Percentiles rank a stretch among this genome's conserved stretches.
Conservation (phyloP, 2,888 invertebrate species). For the Timema podura region DNA sequence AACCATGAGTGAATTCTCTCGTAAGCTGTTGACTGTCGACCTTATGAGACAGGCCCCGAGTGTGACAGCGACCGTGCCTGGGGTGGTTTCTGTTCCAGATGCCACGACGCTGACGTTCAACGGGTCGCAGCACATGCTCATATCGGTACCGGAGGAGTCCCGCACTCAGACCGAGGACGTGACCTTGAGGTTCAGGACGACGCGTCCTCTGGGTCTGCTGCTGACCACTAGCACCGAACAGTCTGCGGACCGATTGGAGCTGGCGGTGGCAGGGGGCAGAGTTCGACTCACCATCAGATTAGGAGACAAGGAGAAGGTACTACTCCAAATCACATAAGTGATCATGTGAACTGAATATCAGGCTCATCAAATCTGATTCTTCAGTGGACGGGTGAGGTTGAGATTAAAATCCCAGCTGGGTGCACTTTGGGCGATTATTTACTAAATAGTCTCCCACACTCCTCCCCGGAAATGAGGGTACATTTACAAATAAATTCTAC, state of each 20-base stretch:
- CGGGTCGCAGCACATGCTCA: constrained; percentile 81
- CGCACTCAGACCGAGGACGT: constrained; percentile 87
- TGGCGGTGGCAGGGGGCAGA: constrained; percentile 79
- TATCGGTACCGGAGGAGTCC: constrained; percentile 64
- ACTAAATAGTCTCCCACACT: too few species aligned
- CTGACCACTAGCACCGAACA: constrained; percentile 74
- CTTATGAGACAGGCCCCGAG: not conserved
- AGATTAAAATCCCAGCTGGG: too few species aligned
- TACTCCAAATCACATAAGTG: too few species aligned
- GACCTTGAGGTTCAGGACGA: constrained; percentile 79
- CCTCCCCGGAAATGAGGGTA: too few species aligned
- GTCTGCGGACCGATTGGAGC: constrained; percentile 77
- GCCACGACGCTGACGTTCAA: constrained; percentile 84
- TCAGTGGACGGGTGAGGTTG: too few species aligned
- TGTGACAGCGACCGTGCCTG: too few species aligned
- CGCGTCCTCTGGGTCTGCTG: constrained; percentile 69
- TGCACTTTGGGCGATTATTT: too few species aligned
- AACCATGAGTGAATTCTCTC: not conserved
- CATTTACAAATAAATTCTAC: too few species aligned
- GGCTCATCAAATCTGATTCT: too few species aligned
- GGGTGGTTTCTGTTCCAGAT: constrained; percentile 51
- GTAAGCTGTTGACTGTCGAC: not conserved
- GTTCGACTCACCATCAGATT: constrained; percentile 77
- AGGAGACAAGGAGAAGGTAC: constrained; percentile 79
- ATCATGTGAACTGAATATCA: too few species aligned